These are phyloP conservation scores for Achatina immaculata DNA, from an alignment of 1,140 invertebrate species.

Conservation along the genomic window DNA sequence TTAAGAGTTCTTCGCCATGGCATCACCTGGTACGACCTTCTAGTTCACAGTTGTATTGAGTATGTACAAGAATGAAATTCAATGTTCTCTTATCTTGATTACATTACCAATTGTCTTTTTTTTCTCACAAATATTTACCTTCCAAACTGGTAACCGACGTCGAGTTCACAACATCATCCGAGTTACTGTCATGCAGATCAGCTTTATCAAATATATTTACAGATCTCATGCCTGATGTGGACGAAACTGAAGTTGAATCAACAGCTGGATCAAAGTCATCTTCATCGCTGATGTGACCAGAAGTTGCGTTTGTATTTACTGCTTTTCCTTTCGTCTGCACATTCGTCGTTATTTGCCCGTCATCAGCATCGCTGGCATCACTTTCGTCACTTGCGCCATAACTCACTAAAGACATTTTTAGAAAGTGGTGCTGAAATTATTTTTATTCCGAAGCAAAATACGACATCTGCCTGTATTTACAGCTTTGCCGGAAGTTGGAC, in stretches of 20 bases:
- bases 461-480: neutral
- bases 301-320: neutral
- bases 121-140: too few relatives aligned
- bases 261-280: slow-evolving; percentile 20
- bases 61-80: too few relatives aligned
- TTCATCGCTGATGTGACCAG: slow-evolving; percentile 30
- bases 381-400: slow-evolving; percentile 32
- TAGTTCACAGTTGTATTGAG: too few relatives aligned
- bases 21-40: too few relatives aligned
- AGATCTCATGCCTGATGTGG: neutral
- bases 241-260: slow-evolving; percentile 1
- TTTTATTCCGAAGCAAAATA: too few relatives aligned
- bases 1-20: too few relatives aligned
- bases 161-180: slow-evolving; percentile 15
- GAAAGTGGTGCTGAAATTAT: too few relatives aligned
- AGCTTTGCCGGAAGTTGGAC: neutral
- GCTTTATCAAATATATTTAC: neutral
- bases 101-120: too few relatives aligned
- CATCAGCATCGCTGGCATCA: slow-evolving; percentile 20
- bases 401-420: slow-evolving; percentile 20
- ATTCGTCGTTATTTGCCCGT: neutral
- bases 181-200: neutral
- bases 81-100: too few relatives aligned
- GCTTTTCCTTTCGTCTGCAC: neutral
- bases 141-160: slow-evolving; percentile 19